These are phyloP conservation scores for Scomber colias DNA, from an alignment of 2,113 vertebrate species.

Conservation along the genomic window DNA sequence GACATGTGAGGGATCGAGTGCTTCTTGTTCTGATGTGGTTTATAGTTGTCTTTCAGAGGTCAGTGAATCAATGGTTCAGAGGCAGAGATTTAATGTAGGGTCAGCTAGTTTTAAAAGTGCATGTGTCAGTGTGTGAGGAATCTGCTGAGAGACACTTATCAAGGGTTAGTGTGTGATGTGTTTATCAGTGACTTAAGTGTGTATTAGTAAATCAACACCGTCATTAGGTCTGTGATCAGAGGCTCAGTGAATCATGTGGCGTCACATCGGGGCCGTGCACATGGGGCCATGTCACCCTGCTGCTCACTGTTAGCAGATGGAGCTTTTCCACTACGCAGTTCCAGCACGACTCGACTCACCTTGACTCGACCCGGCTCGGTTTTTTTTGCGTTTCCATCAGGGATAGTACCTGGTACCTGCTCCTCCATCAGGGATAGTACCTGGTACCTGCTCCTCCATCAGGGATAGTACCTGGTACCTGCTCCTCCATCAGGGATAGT, in stretches of 20 bases:
- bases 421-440: no score
- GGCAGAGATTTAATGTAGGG: neutral
- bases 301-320: no score
- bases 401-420: no score
- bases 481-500: no score
- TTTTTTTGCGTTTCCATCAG: no score
- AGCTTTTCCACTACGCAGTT: no score
- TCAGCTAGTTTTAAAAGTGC: constrained; percentile 26
- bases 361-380: no score
- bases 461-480: no score
- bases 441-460: no score
- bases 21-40: constrained; percentile 8
- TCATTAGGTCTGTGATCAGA: neutral
- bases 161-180: neutral
- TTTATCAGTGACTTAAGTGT: neutral
- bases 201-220: constrained; percentile 12
- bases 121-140: neutral
- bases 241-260: neutral
- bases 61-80: constrained; percentile 20
- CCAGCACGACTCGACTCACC: no score
- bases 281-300: no score
- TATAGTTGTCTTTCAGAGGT: constrained; percentile 11
- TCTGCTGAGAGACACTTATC: constrained; percentile 18
- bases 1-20: neutral
- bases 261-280: no score